Evolutionary conservation across 2,797 vertebrate species (phyloP), one percentile per base, ranked within the genome.

Genomic region (Masticophis lateralis): DNA sequence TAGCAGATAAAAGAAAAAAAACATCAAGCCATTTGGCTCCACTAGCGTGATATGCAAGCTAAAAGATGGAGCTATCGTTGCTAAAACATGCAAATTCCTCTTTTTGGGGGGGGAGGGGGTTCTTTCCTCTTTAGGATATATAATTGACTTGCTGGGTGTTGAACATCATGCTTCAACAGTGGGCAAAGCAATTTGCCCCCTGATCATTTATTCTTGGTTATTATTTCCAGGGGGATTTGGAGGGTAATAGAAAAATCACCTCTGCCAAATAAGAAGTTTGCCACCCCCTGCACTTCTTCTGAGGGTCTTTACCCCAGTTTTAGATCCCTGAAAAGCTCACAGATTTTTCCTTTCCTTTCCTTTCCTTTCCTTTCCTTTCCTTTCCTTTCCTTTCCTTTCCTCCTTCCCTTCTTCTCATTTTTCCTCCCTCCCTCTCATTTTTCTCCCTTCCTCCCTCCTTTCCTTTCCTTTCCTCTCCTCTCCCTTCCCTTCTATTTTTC

Each of bases 401-500:
- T 7, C 5, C 20, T 2, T 6, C 1, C 18, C 18, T 59, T 5
- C 16, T 43, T 3, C 47, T 1, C 16, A 18, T 56, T 56, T 59
- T 16, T 5, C 56, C 18, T 57, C 18, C 18, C 57, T 7, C 37
- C 37, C 37, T 37, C 37, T 37, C 37, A 37, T 20, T 20, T 6
- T 18, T 0, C 8, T 10, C 22, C 59, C 20, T 5, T 5, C 59
- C 20, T 20, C 6, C 6, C 7, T 2, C 4, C 5, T 5, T 59
- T 6, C 7, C 22, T 59, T 59, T 20, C 18, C 57, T 59, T 20
- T 18, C 60, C 60, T 20, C 5, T 22, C 60, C 57, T 1, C 14
- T 18, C 16, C 16, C 57, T 51, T 57, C 56, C 4, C 56, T 18
- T 5, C 55, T 14, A 20, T 59, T 59, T 20, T 22, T 3, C 18